Base-by-base conservation (phyloP, 1,140 invertebrate species). In the Pseudomyrmex gracilis region DNA sequence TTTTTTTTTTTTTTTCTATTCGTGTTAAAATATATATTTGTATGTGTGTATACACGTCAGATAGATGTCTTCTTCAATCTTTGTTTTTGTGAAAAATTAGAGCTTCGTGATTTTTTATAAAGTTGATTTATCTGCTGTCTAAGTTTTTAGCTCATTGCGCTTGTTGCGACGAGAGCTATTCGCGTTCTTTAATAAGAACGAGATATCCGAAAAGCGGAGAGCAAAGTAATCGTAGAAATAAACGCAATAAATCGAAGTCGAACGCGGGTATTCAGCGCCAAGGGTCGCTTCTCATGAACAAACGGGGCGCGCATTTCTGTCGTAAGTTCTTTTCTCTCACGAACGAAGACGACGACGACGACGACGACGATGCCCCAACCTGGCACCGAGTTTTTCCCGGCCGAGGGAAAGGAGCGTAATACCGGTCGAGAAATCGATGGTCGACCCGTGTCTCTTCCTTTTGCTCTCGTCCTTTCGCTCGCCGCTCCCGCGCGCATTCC, bases 361-460 rank as follows among this genome's bases (percentile, higher is more conserved):
- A 60, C 45, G n/a, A 53, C 66, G 73, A 45, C 51, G 73, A 68
- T 74, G 22, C 63, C 24, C 63, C 51, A 43, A 43, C 66, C 73
- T 63, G 74, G 83, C 76, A 73, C 70, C 86, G 73, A 84, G 58
- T 85, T 83, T 88, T 85, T 87, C 86, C 68, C 61, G 82, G 77
- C 73, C 73, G 86, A 83, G 78, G 84, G 66, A 88, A 84, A 84
- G 82, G 70, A 88, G 80, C 86, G 83, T 90, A 88, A 90, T 89
- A 83, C 88, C 86, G 89, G 77, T 83, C 85, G 86, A 89, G 89
- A 90, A 90, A 90, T 90, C 89, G 89, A 90, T 90, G 89, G 84
- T 85, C 86, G 77, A 55, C 51, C 86, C 34, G 34, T 34, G 78
- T 74, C 68, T 77, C 78, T 85, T 85, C 63, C 83, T 82, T 83